Conservation (phyloP, 2,113 vertebrate species). For the Apus apus region DNA sequence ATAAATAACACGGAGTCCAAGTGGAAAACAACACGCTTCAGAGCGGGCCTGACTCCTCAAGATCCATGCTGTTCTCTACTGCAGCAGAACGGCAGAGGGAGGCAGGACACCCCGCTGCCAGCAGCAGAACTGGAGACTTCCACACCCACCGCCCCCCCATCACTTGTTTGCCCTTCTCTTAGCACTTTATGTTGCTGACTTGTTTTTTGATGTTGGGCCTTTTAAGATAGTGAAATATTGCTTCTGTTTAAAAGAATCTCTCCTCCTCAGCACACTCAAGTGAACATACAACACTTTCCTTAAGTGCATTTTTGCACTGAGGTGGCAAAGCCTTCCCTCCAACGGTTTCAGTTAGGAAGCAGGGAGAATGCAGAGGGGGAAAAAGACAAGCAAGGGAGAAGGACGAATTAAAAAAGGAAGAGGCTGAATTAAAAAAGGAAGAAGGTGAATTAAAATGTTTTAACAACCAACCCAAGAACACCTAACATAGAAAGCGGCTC, state of each 20-base stretch:
- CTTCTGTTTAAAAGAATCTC: not conserved
- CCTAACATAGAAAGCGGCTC: not conserved
- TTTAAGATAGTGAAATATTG: not conserved
- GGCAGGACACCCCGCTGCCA: not conserved
- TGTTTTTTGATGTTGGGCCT: not conserved
- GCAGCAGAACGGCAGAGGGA: not conserved
- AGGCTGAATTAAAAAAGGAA: not conserved
- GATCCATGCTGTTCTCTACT: accelerated
- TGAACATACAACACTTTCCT: not conserved
- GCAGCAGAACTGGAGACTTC: not conserved
- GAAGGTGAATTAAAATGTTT: not conserved
- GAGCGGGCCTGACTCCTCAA: not conserved
- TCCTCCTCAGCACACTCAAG: too few relatives aligned
- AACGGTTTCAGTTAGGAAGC: not conserved
- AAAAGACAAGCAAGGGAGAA: not conserved
- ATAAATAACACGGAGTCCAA: not conserved
- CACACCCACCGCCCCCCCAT: too few relatives aligned
- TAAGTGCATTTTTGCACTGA: not conserved
- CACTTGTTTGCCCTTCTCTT: not conserved
- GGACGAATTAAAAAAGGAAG: too few relatives aligned
- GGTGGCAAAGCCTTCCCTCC: not conserved
- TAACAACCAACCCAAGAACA: not conserved
- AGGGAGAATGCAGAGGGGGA: accelerated
- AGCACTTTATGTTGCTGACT: not conserved
- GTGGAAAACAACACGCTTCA: not conserved